Conservation (phyloP, 1,140 invertebrate species). For the Lordiphosa collinella region DNA sequence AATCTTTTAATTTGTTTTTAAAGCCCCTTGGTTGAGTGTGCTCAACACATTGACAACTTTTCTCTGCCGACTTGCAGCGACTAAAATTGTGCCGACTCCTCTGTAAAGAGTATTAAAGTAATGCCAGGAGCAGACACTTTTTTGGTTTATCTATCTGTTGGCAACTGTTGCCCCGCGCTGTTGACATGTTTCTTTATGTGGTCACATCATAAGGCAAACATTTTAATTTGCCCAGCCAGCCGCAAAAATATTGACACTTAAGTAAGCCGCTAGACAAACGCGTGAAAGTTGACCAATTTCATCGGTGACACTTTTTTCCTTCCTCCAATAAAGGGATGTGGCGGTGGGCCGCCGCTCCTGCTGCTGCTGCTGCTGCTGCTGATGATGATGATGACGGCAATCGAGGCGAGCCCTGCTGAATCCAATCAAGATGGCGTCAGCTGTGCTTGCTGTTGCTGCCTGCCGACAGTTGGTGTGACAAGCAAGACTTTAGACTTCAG, state of each 20-base stretch:
- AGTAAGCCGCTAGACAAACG: slow-evolving; percentile 53
- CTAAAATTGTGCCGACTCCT: too few relatives aligned
- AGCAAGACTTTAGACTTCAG: slow-evolving; percentile 47
- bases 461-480: slow-evolving; percentile 69
- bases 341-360: slow-evolving; percentile 15
- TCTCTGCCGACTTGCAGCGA: too few relatives aligned
- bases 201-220: slow-evolving; percentile 66
- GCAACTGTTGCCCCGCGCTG: slow-evolving; percentile 4
- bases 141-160: neutral
- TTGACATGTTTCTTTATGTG: slow-evolving; percentile 31
- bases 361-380: neutral
- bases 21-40: too few relatives aligned
- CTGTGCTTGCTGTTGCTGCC: slow-evolving; percentile 3
- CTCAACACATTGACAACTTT: too few relatives aligned
- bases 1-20: too few relatives aligned
- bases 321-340: neutral
- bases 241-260: slow-evolving; percentile 64
- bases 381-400: slow-evolving; percentile 38
- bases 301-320: slow-evolving; percentile 18
- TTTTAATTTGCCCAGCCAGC: slow-evolving; percentile 59
- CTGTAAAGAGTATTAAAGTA: too few relatives aligned
- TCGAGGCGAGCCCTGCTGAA: slow-evolving; percentile 28
- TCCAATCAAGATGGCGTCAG: slow-evolving; percentile 20
- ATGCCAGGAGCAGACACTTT: neutral
- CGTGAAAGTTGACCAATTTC: slow-evolving; percentile 30